phyloP scores from a whole-genome alignment of 1,140 invertebrate species.

The Scaptomyza pallida region DNA sequence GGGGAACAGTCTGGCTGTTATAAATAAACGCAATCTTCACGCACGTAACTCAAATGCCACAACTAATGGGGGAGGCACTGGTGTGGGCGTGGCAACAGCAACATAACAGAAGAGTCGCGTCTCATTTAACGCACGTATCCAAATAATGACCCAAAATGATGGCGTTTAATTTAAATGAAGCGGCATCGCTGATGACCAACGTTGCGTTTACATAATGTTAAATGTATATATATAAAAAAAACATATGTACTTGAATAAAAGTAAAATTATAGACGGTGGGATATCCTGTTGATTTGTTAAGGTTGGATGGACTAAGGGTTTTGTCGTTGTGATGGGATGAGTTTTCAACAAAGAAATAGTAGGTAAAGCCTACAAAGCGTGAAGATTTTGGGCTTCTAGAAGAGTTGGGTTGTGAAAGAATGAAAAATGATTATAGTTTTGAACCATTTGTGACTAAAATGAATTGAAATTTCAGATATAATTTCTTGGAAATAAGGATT shows the following conservation, averaged over 20 bases:
- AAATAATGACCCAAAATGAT: constrained; percentile 82
- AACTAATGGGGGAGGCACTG: constrained; percentile 41
- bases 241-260: background rate
- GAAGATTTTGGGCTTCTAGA: too few species aligned
- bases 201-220: constrained; percentile 47
- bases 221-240: too few species aligned
- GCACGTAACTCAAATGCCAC: constrained; percentile 78
- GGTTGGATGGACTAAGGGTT: too few species aligned
- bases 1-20: constrained; percentile 43
- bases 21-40: constrained; percentile 81
- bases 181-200: constrained; percentile 56
- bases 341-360: too few species aligned
- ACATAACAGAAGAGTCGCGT: constrained; percentile 53
- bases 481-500: too few species aligned
- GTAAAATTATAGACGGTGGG: background rate
- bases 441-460: too few species aligned
- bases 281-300: constrained; percentile 12
- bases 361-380: too few species aligned
- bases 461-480: too few species aligned
- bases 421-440: too few species aligned
- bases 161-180: constrained; percentile 67
- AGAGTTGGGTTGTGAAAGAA: too few species aligned
- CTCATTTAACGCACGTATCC: constrained; percentile 80
- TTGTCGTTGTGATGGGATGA: too few species aligned
- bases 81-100: constrained; percentile 22